A percentile compares a stretch with the other conserved stretches of the same genome.
Evolutionary conservation across 2,113 vertebrate genomes (phyloP).

Genomic region (Psephotus haematonotus): DNA sequence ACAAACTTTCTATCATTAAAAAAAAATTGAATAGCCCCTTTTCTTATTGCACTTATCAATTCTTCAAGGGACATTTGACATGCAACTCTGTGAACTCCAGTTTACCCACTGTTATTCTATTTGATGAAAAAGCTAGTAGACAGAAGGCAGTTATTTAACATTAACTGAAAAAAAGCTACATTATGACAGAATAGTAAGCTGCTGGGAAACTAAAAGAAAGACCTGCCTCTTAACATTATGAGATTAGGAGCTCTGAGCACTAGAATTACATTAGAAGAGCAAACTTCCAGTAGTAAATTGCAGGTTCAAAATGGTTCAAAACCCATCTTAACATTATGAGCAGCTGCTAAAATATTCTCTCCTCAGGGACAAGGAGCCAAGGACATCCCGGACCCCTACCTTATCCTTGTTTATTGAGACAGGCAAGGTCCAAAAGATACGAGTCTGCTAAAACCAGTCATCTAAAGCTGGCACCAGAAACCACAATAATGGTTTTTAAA

Average conservation of each 20-base stretch:
- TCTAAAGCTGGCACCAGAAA: neutral
- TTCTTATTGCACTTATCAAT: neutral
- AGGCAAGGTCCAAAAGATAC: neutral
- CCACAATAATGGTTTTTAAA: neutral
- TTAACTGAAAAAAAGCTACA: neutral
- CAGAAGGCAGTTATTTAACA: neutral
- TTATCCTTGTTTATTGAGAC: neutral
- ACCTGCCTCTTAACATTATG: neutral
- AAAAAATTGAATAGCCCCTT: neutral
- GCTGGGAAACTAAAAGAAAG: neutral
- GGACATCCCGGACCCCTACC: neutral
- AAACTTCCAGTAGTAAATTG: neutral
- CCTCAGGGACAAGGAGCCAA: neutral
- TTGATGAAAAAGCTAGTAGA: neutral
- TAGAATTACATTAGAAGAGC: neutral
- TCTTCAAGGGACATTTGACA: neutral
- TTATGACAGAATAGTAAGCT: neutral
- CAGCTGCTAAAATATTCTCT: neutral
- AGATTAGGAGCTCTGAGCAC: neutral
- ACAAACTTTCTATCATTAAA: neutral
- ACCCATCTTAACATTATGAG: neutral
- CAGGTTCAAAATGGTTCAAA: neutral
- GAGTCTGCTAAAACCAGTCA: neutral
- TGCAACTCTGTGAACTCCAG: neutral
- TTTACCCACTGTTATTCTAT: neutral